Evolutionary conservation across 2,888 invertebrate species (phyloP).

Genomic region (Toxonevra muliebris): DNA sequence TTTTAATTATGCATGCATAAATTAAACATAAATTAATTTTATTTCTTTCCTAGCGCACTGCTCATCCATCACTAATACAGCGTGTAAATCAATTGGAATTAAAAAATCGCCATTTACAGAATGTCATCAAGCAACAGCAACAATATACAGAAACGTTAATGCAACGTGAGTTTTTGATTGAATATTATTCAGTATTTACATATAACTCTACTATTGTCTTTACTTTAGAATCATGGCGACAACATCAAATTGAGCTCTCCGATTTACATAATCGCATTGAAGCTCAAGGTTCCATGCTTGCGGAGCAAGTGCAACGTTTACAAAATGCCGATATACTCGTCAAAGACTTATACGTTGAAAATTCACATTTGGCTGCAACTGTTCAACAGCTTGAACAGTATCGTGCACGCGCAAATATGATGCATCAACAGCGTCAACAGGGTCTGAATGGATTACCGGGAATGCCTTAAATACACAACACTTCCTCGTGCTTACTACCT

Average conservation of each 20-base stretch:
- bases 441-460: conserved; percentile 48
- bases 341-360: conserved; percentile 86
- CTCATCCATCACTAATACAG: conserved; percentile 63
- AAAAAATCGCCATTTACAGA: conserved; percentile 71
- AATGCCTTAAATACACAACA: conserved; percentile 50
- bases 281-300: conserved; percentile 65
- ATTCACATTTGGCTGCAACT: conserved; percentile 78
- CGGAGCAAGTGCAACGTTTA: conserved; percentile 72
- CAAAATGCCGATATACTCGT: conserved; percentile 79
- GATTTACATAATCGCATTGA: conserved; percentile 67
- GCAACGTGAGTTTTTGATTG: conserved; percentile 68
- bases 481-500: no score
- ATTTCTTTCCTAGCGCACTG: conserved; percentile 54
- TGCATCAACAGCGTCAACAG: conserved; percentile 58
- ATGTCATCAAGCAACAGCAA: conserved; percentile 72
- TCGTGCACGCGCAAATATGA: conserved; percentile 58
- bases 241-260: conserved; percentile 64
- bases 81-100: conserved; percentile 69
- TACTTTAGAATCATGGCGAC: conserved; percentile 62
- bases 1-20: neutral
- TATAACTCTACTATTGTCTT: neutral
- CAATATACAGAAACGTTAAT: conserved; percentile 72
- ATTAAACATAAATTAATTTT: neutral
- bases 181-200: neutral
- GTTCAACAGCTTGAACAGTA: conserved; percentile 65